Conservation (phyloP, 2,797 vertebrate genomes). For the Tachyglossus aculeatus region DNA sequence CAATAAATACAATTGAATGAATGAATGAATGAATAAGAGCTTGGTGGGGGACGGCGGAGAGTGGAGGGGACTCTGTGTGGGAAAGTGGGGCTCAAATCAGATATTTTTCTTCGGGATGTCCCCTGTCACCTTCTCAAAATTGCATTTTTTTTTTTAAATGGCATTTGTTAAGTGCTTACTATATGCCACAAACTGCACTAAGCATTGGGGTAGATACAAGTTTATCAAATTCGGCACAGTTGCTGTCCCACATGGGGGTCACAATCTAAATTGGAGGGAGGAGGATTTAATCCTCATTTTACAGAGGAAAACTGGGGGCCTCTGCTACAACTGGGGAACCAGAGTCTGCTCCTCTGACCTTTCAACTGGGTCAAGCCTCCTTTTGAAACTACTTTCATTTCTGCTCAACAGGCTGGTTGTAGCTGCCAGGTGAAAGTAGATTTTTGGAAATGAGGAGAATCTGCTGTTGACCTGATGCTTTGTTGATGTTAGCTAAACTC, state of each 20-base stretch:
- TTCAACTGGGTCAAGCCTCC: conserved; percentile 50
- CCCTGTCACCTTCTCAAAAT: conserved; percentile 49
- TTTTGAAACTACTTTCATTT: conserved; percentile 49
- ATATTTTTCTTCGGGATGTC: conserved; percentile 37
- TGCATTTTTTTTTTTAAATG: conserved; percentile 61
- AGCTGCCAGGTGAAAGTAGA: conserved; percentile 31
- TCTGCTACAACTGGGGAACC: conserved; percentile 62
- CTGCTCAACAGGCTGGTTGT: conserved; percentile 46
- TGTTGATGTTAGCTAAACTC: conserved; percentile 10
- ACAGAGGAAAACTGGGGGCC: too few species aligned
- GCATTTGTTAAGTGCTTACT: too few species aligned
- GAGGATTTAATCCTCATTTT: too few species aligned
- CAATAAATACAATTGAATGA: too few species aligned
- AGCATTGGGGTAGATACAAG: too few species aligned
- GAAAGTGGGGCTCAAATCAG: conserved; percentile 37
- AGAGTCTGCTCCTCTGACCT: conserved; percentile 52
- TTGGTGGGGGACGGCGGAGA: too few species aligned
- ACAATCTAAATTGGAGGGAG: too few species aligned
- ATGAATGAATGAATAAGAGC: background rate
- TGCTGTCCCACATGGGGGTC: too few species aligned
- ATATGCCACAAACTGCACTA: too few species aligned
- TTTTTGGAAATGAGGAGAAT: conserved; percentile 40
- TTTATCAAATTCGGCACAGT: too few species aligned
- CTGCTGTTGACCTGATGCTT: conserved; percentile 42
- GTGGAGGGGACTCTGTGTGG: background rate